phyloP scores from a whole-genome alignment of 2,113 vertebrate genomes.

The Vulpes ferrilata region DNA sequence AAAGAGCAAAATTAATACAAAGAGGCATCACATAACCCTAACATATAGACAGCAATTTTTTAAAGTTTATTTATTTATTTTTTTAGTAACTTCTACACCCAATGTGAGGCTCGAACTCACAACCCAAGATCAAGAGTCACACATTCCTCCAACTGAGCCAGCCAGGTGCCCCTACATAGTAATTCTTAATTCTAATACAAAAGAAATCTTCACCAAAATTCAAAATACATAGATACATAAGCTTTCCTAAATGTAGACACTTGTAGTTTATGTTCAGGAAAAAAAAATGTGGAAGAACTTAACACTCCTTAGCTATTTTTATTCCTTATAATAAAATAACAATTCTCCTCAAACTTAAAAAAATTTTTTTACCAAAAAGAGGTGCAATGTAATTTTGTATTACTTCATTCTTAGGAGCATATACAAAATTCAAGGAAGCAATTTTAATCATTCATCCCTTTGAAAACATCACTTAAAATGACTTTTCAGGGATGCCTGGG shows the following conservation, averaged over 20 bases:
- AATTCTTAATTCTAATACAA: slow-evolving; percentile 30
- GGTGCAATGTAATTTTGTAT: not conserved
- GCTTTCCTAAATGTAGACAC: not conserved
- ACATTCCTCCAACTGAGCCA: not conserved
- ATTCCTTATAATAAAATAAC: not conserved
- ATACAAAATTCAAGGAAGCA: not conserved
- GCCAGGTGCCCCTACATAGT: not conserved
- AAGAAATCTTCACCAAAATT: slow-evolving; percentile 16
- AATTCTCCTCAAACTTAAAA: slow-evolving; percentile 19
- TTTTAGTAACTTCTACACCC: not conserved
- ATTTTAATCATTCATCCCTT: slow-evolving; percentile 10
- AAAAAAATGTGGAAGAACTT: not conserved
- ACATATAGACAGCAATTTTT: not conserved
- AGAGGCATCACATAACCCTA: not conserved
- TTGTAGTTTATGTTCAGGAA: not conserved
- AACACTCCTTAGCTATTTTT: not conserved
- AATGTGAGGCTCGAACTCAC: not conserved
- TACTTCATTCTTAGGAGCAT: not conserved
- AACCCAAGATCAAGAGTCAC: not conserved
- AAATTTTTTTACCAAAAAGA: not conserved
- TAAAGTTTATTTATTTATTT: not conserved
- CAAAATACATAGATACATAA: not conserved
- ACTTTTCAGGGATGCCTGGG: not conserved
- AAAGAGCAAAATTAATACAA: slow-evolving; percentile 10
- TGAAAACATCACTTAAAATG: slow-evolving; percentile 5